A percentile compares a stretch with the other conserved stretches of the same genome.
These are phyloP conservation scores for Eupristina koningsbergeri DNA, from an alignment of 1,140 invertebrate species.

Conservation along the genomic window DNA sequence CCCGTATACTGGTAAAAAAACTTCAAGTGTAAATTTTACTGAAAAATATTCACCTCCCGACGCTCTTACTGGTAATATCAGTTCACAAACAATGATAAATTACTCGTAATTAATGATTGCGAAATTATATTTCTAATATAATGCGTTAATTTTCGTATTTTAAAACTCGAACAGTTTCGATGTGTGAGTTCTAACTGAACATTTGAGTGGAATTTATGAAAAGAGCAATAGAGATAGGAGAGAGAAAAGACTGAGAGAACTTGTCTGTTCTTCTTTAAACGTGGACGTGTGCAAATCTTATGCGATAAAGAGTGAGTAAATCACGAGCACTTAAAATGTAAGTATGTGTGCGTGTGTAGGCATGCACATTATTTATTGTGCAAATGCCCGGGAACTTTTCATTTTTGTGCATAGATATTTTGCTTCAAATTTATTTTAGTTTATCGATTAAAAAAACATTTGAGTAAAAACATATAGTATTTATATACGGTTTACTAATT, in stretches of 20 bases:
- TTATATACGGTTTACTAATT: too few species aligned
- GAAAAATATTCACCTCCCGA: neutral
- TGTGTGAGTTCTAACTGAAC: neutral
- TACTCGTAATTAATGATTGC: neutral
- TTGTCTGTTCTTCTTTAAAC: slow-evolving; percentile 8
- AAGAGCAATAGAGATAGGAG: neutral
- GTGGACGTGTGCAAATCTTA: slow-evolving; percentile 35
- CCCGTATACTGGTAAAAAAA: neutral
- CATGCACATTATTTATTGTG: neutral
- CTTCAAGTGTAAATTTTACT: neutral
- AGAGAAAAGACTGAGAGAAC: neutral
- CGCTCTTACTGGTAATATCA: neutral
- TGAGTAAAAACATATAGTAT: too few species aligned
- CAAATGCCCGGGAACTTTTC: neutral
- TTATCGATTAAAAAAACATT: too few species aligned
- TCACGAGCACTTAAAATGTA: neutral
- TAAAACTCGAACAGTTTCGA: neutral
- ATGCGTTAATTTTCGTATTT: neutral
- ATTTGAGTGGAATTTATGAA: neutral
- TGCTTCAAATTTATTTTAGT: neutral
- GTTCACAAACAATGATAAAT: neutral
- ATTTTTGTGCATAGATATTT: neutral
- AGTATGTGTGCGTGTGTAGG: neutral
- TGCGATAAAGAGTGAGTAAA: slow-evolving; percentile 7
- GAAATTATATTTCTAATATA: neutral